A percentile compares a stretch with the other conserved stretches of the same genome.
phyloP scores from a whole-genome alignment of 2,888 invertebrate genomes.

The Marronus borbonicus region DNA sequence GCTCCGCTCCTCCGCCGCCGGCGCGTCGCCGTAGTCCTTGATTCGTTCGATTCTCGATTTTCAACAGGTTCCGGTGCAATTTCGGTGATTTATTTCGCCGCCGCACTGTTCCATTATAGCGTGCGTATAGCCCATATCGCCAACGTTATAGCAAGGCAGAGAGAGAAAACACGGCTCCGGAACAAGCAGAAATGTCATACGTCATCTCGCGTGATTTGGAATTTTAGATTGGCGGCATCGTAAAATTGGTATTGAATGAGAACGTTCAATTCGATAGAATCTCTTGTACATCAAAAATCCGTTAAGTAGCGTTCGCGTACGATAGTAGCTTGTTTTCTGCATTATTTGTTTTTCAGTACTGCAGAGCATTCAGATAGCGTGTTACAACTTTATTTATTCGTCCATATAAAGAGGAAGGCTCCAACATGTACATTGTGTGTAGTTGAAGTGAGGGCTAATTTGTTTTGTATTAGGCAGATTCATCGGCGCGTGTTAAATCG shows the following conservation, averaged over 20 bases:
- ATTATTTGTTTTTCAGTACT: too few relatives aligned
- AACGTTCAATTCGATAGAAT: not conserved
- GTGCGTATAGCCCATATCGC: not conserved
- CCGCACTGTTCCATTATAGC: not conserved
- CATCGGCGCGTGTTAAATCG: too few relatives aligned
- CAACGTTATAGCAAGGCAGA: constrained; percentile 1
- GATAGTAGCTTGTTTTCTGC: too few relatives aligned
- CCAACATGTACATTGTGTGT: too few relatives aligned
- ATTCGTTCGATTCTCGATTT: constrained; percentile 11
- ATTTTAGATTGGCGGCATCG: constrained; percentile 10
- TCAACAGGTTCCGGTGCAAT: constrained; percentile 18
- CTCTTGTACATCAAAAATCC: too few relatives aligned
- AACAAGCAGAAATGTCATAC: not conserved
- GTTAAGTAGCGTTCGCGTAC: too few relatives aligned
- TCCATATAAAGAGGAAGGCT: too few relatives aligned
- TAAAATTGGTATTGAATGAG: not conserved
- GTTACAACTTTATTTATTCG: too few relatives aligned
- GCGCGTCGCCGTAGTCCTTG: not conserved
- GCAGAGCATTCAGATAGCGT: too few relatives aligned
- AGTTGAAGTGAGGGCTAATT: too few relatives aligned
- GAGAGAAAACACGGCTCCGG: not conserved
- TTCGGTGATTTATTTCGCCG: constrained; percentile 22
- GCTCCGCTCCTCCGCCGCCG: too few relatives aligned
- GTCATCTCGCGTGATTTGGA: not conserved
- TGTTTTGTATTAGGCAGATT: too few relatives aligned